A percentile compares a stretch with the other conserved stretches of the same genome.
Evolutionary conservation across 2,113 vertebrate species (phyloP).

Genomic region (Butastur rufipennis): DNA sequence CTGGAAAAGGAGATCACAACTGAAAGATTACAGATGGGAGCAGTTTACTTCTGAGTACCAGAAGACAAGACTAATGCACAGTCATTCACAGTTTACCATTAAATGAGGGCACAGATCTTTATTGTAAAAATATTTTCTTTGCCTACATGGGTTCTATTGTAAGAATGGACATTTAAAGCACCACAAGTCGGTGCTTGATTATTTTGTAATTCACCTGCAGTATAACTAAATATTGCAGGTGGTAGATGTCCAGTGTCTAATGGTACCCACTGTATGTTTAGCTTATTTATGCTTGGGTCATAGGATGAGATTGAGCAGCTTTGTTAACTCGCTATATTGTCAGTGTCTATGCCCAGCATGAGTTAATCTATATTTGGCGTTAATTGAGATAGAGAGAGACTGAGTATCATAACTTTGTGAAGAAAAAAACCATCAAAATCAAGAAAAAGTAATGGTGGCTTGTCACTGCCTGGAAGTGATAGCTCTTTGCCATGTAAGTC

Average conservation of each 20-base stretch:
- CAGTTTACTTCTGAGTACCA: background rate
- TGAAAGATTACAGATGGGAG: background rate
- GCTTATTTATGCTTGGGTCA: constrained; percentile 1
- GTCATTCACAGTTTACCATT: background rate
- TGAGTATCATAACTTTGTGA: background rate
- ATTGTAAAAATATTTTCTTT: background rate
- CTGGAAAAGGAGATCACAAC: background rate
- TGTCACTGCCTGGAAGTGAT: background rate
- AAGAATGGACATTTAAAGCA: background rate
- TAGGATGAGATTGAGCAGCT: background rate
- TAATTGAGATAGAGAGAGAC: background rate
- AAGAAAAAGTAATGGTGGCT: background rate
- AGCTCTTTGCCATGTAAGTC: background rate
- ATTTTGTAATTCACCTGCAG: constrained; percentile 7
- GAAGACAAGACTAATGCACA: background rate
- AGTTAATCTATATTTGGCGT: background rate
- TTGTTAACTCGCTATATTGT: background rate
- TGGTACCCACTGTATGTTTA: constrained; percentile 7
- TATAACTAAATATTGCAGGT: background rate
- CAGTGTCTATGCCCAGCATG: background rate
- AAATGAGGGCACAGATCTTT: constrained; percentile 30
- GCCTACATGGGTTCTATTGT: background rate
- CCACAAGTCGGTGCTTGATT: background rate
- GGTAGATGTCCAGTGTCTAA: constrained; percentile 11
- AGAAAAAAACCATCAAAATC: background rate